Evolutionary conservation across 2,113 vertebrate species (phyloP).

Genomic region (Octodon degus): DNA sequence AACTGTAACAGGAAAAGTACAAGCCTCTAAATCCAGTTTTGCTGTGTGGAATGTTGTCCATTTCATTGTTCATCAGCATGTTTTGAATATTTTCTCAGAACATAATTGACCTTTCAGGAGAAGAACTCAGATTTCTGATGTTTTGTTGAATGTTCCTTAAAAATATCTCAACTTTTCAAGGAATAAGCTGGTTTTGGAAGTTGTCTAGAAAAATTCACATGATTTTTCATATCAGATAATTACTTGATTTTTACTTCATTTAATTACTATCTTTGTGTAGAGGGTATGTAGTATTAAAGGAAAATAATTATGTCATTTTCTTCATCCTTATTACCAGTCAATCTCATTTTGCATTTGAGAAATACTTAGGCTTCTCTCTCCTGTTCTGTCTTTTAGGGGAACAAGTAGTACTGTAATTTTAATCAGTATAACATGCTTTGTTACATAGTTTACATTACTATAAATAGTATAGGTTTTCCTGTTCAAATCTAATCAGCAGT

Average conservation of each 20-base stretch:
- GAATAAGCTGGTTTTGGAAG: not conserved
- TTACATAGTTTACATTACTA: slow-evolving; percentile 1
- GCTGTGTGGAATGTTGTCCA: slow-evolving; percentile 57
- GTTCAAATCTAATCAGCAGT: not conserved
- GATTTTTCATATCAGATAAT: slow-evolving; percentile 15
- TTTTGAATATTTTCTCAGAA: slow-evolving; percentile 59
- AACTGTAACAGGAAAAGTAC: not conserved
- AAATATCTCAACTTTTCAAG: not conserved
- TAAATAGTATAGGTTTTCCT: not conserved
- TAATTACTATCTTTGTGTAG: not conserved
- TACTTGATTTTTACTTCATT: not conserved
- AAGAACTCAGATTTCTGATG: slow-evolving; percentile 1
- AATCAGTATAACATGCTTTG: not conserved
- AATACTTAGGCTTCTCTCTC: not conserved
- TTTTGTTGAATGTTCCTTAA: slow-evolving; percentile 44
- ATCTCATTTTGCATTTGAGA: not conserved
- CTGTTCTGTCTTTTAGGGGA: not conserved
- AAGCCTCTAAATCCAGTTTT: slow-evolving; percentile 33
- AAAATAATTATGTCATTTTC: not conserved
- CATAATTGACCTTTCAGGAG: slow-evolving; percentile 52
- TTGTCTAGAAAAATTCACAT: not conserved
- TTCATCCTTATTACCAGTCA: not conserved
- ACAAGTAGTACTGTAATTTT: not conserved
- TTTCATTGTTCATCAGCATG: slow-evolving; percentile 62
- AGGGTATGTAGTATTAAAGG: not conserved